Conservation (phyloP, 2,797 vertebrate species). For the Pyrocephalus nanus region DNA sequence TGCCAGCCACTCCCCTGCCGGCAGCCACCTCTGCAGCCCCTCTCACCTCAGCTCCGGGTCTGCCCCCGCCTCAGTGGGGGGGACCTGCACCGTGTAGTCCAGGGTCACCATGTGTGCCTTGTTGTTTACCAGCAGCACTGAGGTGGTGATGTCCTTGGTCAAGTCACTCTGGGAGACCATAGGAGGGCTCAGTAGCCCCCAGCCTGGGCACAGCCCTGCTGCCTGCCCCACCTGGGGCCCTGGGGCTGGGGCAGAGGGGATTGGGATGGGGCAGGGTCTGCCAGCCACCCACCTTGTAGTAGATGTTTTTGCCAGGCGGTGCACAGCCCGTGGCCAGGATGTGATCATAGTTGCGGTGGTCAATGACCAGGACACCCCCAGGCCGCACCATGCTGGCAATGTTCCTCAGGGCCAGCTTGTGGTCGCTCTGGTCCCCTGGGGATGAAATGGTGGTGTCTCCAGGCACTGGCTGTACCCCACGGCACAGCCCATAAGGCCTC, state of each 20-base stretch:
- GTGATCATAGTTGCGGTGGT: slow-evolving; percentile 97
- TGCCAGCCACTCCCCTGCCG: accelerated
- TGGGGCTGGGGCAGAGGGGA: neutral
- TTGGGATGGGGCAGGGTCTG: neutral
- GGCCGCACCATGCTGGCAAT: slow-evolving; percentile 93
- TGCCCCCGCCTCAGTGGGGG: slow-evolving; percentile 62
- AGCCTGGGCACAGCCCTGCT: neutral
- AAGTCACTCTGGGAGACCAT: slow-evolving; percentile 85
- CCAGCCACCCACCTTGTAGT: slow-evolving; percentile 88
- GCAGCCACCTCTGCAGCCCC: neutral
- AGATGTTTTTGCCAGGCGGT: slow-evolving; percentile 95
- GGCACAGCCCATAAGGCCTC: neutral
- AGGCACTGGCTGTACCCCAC: neutral
- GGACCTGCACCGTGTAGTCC: slow-evolving; percentile 92
- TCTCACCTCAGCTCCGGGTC: slow-evolving; percentile 86
- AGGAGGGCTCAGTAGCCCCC: neutral
- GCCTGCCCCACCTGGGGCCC: accelerated
- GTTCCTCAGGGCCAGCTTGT: slow-evolving; percentile 90
- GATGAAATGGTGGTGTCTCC: neutral
- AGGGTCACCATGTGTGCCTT: slow-evolving; percentile 96
- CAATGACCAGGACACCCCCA: slow-evolving; percentile 92
- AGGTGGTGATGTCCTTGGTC: slow-evolving; percentile 93
- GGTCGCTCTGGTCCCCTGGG: slow-evolving; percentile 94
- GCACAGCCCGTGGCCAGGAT: slow-evolving; percentile 92
- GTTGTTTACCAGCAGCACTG: slow-evolving; percentile 92